These are phyloP conservation scores for Helicoverpa assulta DNA, from an alignment of 2,888 invertebrate genomes.

Conservation along the genomic window DNA sequence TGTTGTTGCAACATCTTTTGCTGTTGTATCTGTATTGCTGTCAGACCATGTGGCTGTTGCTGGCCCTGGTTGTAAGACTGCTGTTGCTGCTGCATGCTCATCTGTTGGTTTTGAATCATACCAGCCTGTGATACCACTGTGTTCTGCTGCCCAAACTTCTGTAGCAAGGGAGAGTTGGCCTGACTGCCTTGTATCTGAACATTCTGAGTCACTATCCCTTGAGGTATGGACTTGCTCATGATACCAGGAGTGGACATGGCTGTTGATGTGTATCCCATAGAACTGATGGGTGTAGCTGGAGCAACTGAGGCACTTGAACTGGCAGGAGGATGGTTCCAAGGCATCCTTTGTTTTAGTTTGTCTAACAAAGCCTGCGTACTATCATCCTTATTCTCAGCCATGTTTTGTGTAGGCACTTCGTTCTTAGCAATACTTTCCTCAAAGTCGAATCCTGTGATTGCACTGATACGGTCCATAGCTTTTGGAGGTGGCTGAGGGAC, in stretches of 20 bases:
- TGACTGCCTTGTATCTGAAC: slow-evolving; percentile 84
- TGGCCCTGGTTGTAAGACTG: slow-evolving; percentile 61
- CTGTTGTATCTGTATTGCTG: slow-evolving; percentile 87
- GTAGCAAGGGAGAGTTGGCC: slow-evolving; percentile 80
- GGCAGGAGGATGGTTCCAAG: slow-evolving; percentile 93
- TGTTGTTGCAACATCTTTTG: slow-evolving; percentile 91
- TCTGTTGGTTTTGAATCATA: slow-evolving; percentile 80
- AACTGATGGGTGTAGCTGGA: slow-evolving; percentile 79
- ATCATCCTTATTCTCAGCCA: slow-evolving; percentile 89
- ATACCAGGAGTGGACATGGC: slow-evolving; percentile 81
- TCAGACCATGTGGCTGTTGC: slow-evolving; percentile 84
- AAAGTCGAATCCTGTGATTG: slow-evolving; percentile 89
- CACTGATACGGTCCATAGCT: slow-evolving; percentile 87
- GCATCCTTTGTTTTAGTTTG: slow-evolving; percentile 94
- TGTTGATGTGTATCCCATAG: slow-evolving; percentile 82
- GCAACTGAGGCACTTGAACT: slow-evolving; percentile 80
- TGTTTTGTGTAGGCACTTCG: slow-evolving; percentile 89
- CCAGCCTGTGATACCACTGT: slow-evolving; percentile 79
- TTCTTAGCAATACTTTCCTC: slow-evolving; percentile 89
- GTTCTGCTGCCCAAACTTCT: slow-evolving; percentile 84
- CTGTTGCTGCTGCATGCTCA: slow-evolving; percentile 80
- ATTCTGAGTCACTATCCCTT: slow-evolving; percentile 85
- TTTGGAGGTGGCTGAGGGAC: slow-evolving; percentile 86
- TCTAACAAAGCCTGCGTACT: slow-evolving; percentile 93
- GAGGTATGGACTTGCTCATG: slow-evolving; percentile 84